Evolutionary conservation across 2,888 invertebrate species (phyloP).

Genomic region (Drosophila demipolita): DNA sequence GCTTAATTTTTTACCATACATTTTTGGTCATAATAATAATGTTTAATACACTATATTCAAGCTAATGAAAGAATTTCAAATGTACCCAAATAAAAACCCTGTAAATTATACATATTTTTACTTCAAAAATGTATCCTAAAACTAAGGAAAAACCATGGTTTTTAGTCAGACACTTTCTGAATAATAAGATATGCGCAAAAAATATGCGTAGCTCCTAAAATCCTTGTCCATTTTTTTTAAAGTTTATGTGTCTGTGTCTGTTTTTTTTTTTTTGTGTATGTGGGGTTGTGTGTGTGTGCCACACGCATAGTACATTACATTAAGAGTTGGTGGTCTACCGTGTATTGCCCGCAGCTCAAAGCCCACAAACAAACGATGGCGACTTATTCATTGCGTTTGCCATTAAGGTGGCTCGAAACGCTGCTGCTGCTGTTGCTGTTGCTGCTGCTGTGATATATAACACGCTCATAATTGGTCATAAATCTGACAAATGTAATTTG

Average conservation of each 20-base stretch:
- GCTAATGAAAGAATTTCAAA: no score
- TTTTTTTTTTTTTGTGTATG: neutral
- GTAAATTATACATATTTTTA: no score
- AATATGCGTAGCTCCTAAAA: neutral
- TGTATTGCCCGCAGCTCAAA: slow-evolving; percentile 45
- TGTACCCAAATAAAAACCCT: no score
- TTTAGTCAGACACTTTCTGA: neutral
- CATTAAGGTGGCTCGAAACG: slow-evolving; percentile 75
- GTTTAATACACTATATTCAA: no score
- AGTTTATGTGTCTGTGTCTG: neutral
- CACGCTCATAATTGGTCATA: slow-evolving; percentile 84
- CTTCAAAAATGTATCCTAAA: no score
- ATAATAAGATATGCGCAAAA: neutral
- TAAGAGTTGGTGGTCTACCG: slow-evolving; percentile 26
- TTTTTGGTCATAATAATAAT: no score
- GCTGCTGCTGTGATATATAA: slow-evolving; percentile 78
- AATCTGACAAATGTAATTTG: slow-evolving; percentile 84
- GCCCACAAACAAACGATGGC: slow-evolving; percentile 77
- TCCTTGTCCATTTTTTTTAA: neutral
- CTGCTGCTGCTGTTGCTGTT: slow-evolving; percentile 13
- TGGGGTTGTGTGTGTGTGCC: slow-evolving; percentile 12
- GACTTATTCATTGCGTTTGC: slow-evolving; percentile 80
- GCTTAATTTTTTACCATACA: no score
- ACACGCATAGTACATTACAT: slow-evolving; percentile 17
- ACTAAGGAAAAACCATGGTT: no score